Evolutionary conservation across 2,113 vertebrate species (phyloP).

Genomic region (Myodes glareolus): DNA sequence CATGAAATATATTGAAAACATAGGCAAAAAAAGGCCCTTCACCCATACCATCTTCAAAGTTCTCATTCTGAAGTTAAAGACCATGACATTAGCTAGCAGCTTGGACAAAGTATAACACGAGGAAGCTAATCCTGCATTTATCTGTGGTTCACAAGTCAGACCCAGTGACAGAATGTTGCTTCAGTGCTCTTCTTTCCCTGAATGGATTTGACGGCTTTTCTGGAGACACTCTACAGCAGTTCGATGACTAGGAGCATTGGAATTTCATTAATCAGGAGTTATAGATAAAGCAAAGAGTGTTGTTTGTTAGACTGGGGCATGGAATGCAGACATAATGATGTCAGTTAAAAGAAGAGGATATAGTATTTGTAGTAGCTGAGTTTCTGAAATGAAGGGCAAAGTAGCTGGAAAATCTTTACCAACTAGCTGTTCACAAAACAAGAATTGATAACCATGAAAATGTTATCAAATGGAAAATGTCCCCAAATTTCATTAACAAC

Average conservation of each 20-base stretch:
- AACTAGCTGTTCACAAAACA: neutral
- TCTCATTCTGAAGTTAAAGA: constrained; percentile 8
- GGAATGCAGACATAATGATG: neutral
- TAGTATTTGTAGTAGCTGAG: neutral
- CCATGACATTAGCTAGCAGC: neutral
- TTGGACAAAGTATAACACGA: neutral
- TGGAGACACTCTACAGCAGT: neutral
- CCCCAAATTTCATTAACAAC: neutral
- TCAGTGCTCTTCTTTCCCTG: neutral
- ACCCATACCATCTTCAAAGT: neutral
- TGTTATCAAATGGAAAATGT: too few relatives aligned
- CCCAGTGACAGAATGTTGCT: neutral
- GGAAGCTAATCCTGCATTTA: neutral
- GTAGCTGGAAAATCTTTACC: neutral
- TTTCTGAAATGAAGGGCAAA: constrained; percentile 16
- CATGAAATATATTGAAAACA: neutral
- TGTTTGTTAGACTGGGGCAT: neutral
- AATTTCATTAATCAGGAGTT: neutral
- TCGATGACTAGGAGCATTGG: neutral
- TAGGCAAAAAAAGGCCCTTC: neutral
- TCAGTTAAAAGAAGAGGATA: neutral
- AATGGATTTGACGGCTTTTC: neutral
- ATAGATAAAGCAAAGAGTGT: neutral
- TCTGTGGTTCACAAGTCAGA: neutral
- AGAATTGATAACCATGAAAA: neutral